Evolutionary conservation across 2,797 vertebrate species (phyloP), one percentile per base, ranked within the genome.

Genomic region (Hippoglossus hippoglossus): DNA sequence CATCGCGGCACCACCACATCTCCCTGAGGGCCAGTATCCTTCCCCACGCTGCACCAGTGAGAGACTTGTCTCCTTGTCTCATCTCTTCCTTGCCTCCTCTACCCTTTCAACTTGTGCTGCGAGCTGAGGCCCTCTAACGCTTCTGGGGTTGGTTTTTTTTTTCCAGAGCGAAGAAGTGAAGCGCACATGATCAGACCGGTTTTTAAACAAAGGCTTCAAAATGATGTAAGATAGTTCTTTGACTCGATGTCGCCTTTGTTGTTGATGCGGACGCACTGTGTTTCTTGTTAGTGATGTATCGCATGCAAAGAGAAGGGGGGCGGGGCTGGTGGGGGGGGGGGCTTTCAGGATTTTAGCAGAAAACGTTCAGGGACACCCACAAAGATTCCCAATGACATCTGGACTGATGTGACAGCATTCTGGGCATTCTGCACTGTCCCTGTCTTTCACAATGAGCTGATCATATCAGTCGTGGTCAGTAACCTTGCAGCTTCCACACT

Each of bases 21-120:
- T 90, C 92, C 93, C 93, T 16, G 36, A 86, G 91, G 91, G 88
- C 90, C 73, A 63, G 79, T 67, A 75, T 83, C 77, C 75, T 81
- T 79, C 80, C 71, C 57, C 67, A 57, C 60, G 66, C 85, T 80
- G 82, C 79, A 78, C 73, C 80, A 85, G 61, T 1, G 60, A 85
- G 73, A 87, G 73, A 63, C 36, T 79, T 26, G 22, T 74, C 59
- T 63, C 9, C 22, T 51, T 4, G 5, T 50, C 49, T 16, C 49
- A 50, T 46, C 44, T 46, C 44, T 46, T 46, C 44, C 18, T 19
- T 46, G 63, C 66, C 67, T 77, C 68, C 66, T 58, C 55, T 61
- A 19, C 65, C 53, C 87, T 87, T 90, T 89, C 63, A 92, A 91
- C 85, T 86, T 71, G 19, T 41, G 63, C 86, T 84, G 58, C 55